Evolutionary conservation across 1,140 invertebrate genomes (phyloP).

Genomic region (Drosophila malerkotliana): DNA sequence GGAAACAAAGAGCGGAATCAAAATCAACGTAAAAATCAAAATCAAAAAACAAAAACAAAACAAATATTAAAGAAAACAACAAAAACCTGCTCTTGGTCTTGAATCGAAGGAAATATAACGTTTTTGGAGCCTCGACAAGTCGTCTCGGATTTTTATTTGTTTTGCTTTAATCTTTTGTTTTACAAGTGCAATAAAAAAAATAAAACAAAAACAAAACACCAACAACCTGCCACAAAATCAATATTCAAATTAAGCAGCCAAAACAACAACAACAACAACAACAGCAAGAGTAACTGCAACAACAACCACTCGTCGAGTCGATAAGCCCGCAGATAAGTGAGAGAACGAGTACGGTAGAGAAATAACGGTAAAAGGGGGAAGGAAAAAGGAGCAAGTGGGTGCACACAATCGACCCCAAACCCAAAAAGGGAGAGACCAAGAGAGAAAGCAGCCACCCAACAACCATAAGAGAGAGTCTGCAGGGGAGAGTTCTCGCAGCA

Average conservation of each 20-base stretch:
- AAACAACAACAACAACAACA: conserved; percentile 30
- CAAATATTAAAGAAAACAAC: conserved; percentile 12
- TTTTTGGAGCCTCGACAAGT: neutral
- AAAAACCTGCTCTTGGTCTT: conserved; percentile 35
- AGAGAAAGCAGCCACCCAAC: neutral
- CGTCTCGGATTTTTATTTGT: conserved; percentile 11
- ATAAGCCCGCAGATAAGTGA: conserved; percentile 68
- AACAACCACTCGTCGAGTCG: conserved; percentile 52
- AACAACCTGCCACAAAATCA: conserved; percentile 58
- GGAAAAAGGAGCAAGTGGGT: conserved; percentile 5
- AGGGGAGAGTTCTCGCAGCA: conserved; percentile 42
- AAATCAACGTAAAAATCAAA: conserved; percentile 27
- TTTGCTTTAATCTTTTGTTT: conserved; percentile 49
- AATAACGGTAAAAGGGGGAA: conserved; percentile 6
- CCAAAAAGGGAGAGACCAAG: conserved; percentile 2
- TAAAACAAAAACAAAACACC: conserved; percentile 37
- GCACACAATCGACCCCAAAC: neutral
- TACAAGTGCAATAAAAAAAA: conserved; percentile 67
- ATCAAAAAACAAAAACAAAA: conserved; percentile 26
- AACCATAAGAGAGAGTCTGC: conserved; percentile 2
- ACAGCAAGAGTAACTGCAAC: neutral
- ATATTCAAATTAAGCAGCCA: conserved; percentile 74
- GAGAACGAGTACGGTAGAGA: conserved; percentile 3
- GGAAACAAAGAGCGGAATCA: conserved; percentile 36
- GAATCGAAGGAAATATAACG: conserved; percentile 14